Evolutionary conservation across 1,140 invertebrate species (phyloP), one percentile per base, ranked within the genome.

Genomic region (Bombus superbus): DNA sequence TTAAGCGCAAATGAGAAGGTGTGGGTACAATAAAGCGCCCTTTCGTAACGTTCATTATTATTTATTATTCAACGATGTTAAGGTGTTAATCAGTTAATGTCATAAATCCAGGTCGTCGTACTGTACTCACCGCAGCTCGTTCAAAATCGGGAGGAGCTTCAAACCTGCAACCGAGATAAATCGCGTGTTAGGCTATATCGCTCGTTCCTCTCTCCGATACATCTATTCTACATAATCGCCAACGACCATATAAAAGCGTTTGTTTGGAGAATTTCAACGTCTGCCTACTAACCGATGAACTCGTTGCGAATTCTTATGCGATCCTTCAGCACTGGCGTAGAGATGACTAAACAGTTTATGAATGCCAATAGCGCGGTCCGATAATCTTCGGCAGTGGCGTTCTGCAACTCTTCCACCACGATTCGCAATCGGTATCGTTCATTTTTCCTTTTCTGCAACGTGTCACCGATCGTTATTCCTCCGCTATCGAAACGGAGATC

Each of bases 301-400:
- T 99, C 98, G 93, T 99, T 99, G 89, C 99, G 96, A 85, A 99
- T 97, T 86, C 98, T 96, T 81, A 98, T 97, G 86, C 98, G 96
- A 90, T 99, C 98, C 85, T 98, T 97, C 71, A 99, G 96, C 32
- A 97, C 96, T 28, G 97, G 97, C 18, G 98, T 98, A n/a, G 98
- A 98, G 91, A 99, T 98, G 92, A 99, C 98, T 92, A 99, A 97
- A 94, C 98, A 99, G 96, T 99, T 99, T 95, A 99, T 97, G 95
- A 99, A 99, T 66, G 98, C 98, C 90, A 99, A 96, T 72, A 99
- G 95, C 22, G 98, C 97, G 10, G 98, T 98, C 96, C 98, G 98
- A 96, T 99, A 99, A 92, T 99, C 98, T 47, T 97, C 95, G 47
- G 96, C 96, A 44, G 97, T 96, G 8, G 98, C 97, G 92, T 96